Percentiles rank a stretch among this genome's conserved stretches.
Evolutionary conservation across 2,797 vertebrate species (phyloP).

Genomic region (Spondyliosoma cantharus): DNA sequence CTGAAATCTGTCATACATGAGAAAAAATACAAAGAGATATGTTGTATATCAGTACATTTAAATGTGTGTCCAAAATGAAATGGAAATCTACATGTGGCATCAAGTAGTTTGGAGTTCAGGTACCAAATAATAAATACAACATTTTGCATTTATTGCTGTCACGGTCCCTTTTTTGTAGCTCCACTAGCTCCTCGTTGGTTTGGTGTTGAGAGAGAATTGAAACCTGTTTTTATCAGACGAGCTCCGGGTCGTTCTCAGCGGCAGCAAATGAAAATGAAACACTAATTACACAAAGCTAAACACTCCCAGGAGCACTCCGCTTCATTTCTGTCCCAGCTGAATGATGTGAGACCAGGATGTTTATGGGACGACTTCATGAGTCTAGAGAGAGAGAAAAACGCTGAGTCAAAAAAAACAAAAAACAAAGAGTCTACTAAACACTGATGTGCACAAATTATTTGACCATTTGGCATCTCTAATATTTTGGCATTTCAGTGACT

Average conservation of each 20-base stretch:
- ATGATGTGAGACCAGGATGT: slow-evolving; percentile 20
- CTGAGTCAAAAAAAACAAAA: background rate
- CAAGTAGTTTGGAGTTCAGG: background rate
- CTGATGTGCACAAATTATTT: background rate
- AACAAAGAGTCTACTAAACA: background rate
- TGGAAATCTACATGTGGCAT: background rate
- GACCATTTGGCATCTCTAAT: background rate
- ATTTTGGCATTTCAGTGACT: background rate
- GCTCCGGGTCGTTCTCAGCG: slow-evolving; percentile 5
- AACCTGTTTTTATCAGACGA: slow-evolving; percentile 3
- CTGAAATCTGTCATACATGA: background rate
- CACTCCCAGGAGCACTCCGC: slow-evolving; percentile 19
- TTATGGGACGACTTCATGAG: slow-evolving; percentile 26
- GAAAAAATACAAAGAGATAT: background rate
- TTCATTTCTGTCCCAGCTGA: slow-evolving; percentile 16
- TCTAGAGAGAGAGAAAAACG: background rate
- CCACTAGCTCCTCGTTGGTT: background rate
- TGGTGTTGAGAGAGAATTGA: background rate
- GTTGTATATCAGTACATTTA: background rate
- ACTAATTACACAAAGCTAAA: slow-evolving; percentile 19
- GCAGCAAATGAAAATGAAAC: background rate
- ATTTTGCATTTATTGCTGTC: slow-evolving; percentile 1
- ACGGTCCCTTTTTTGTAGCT: background rate
- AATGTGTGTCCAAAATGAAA: background rate
- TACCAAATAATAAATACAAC: background rate